Base-by-base conservation (phyloP, 2,113 vertebrate species). In the Anser brachyrhynchus region DNA sequence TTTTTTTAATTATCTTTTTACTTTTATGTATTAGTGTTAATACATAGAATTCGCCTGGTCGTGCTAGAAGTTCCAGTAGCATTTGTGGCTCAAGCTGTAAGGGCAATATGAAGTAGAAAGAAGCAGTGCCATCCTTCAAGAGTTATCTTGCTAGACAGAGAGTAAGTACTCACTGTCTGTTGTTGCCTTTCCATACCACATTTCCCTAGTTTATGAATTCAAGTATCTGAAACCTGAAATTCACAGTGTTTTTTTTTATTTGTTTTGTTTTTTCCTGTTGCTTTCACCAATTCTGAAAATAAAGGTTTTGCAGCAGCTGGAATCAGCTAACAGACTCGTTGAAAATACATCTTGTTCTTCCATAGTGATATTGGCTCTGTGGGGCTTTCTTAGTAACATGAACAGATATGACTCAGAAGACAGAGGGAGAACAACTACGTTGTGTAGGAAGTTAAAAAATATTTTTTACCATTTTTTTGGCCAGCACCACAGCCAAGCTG, bases 321-420 rank as follows among this genome's bases (percentile, higher is more conserved):
- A 96, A 76, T 66, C 67, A 79, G 62, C 86, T 44, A 28, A 62
- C 49, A 78, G 41, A 69, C 74, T 66, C 75, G 43, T 54, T 90
- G 86, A 94, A 95, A 94, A 95, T 89, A 90, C 77, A 46, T 94
- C 70, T 75, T 93, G 80, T 96, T 92, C 90, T 89, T 95, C 77
- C n/a, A 19, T 76, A 37, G 70, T 0, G 2, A 61, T 94, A 58
- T 2, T 84, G 70, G 54, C 66, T 91, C 80, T 87, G 69, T 89
- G 66, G 73, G 86, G 76, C 88, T 95, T 96, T 94, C 92, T 95
- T 93, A 86, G 90, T 89, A 89, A 87, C 61, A 54, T 39, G 62
- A 91, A 69, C 70, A 95, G 80, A 94, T 89, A 94, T 91, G 86
- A 94, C 86, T 95, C 96, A 95, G 90, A 95, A 88, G 79, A 81